Base-by-base conservation (phyloP, 2,888 invertebrate species). In the Chrysolina haemoptera region DNA sequence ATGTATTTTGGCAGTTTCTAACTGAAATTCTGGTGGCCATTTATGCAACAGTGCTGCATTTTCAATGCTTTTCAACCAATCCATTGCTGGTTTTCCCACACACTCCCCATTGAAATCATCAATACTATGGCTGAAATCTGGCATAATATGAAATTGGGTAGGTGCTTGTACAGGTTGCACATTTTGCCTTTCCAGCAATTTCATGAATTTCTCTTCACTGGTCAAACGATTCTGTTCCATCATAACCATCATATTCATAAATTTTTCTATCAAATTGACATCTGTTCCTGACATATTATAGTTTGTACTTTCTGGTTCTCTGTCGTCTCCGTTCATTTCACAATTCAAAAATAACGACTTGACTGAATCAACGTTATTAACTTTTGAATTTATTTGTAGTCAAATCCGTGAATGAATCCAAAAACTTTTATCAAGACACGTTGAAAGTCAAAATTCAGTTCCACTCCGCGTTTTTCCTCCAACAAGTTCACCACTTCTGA, bases 401-500 rank as follows among this genome's bases (percentile, higher is more conserved):
- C n/a, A n/a, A n/a, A n/a, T n/a, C n/a, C n/a, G n/a, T n/a, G n/a
- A n/a, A n/a, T n/a, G n/a, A n/a, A n/a, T n/a, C n/a, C n/a, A n/a
- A n/a, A n/a, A n/a, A n/a, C n/a, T n/a, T n/a, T n/a, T n/a, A n/a
- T n/a, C n/a, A n/a, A n/a, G n/a, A n/a, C n/a, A n/a, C n/a, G n/a
- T n/a, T n/a, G n/a, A n/a, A n/a, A n/a, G n/a, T n/a, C n/a, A n/a
- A n/a, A n/a, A n/a, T n/a, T n/a, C n/a, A n/a, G n/a, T n/a, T n/a
- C n/a, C n/a, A n/a, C n/a, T n/a, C n/a, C n/a, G n/a, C 43, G 43
- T 43, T 43, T 8, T 2, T 43, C 43, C 6, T 43, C 27, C n/a
- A n/a, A n/a, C n/a, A n/a, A 43, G 43, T 43, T 43, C 43, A 43
- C 43, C 43, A 43, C 43, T 43, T 43, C 43, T 43, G 43, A 43